Evolutionary conservation across 1,140 invertebrate genomes (phyloP).

Genomic region (Copidosoma floridanum): DNA sequence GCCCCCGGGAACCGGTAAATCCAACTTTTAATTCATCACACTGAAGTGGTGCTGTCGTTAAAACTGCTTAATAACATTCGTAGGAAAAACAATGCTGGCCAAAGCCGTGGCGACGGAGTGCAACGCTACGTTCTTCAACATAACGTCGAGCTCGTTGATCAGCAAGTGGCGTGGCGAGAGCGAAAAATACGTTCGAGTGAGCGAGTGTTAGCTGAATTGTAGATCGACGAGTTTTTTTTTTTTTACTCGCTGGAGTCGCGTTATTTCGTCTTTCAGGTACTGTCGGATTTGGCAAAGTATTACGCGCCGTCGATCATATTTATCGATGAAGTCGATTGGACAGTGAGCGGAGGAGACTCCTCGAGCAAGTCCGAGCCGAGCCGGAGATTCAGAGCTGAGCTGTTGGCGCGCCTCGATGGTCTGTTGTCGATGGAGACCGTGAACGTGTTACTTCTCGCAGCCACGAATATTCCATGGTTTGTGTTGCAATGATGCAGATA

Average conservation of each 20-base stretch:
- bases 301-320: constrained; percentile 93
- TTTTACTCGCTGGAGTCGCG: neutral
- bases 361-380: constrained; percentile 87
- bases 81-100: constrained; percentile 85
- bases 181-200: constrained; percentile 84
- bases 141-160: constrained; percentile 82
- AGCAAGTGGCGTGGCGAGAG: constrained; percentile 96
- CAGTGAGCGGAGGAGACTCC: constrained; percentile 67
- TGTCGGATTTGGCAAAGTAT: constrained; percentile 87
- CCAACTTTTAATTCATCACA: constrained; percentile 23
- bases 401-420: constrained; percentile 91
- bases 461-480: constrained; percentile 89
- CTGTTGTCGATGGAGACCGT: constrained; percentile 56
- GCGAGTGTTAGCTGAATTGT: constrained; percentile 31
- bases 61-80: no score
- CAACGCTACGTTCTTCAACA: constrained; percentile 86
- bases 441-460: constrained; percentile 78
- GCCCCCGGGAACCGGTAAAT: constrained; percentile 69
- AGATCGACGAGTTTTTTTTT: neutral
- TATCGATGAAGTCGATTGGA: constrained; percentile 93
- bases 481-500: no score
- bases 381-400: constrained; percentile 86
- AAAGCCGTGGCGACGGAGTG: constrained; percentile 85
- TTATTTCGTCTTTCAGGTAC: constrained; percentile 50
- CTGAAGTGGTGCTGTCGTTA: no score